These are phyloP conservation scores for Conus canariensis DNA, from an alignment of 2,888 invertebrate species.

Conservation along the genomic window DNA sequence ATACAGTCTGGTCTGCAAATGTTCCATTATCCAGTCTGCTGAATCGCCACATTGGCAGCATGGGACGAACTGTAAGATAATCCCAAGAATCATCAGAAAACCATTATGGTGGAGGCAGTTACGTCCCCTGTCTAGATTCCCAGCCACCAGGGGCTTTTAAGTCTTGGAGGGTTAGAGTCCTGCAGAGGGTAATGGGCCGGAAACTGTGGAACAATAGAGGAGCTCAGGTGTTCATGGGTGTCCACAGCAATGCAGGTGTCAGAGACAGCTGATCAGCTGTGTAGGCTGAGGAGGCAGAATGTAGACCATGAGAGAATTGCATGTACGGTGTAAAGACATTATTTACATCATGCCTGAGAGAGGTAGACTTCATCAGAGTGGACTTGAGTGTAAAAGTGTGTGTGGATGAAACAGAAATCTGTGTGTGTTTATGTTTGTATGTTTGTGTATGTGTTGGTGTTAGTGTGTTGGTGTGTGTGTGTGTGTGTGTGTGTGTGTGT, in stretches of 20 bases:
- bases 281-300: not conserved
- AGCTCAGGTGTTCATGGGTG: not conserved
- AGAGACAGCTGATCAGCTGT: not conserved
- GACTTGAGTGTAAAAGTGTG: too few relatives aligned
- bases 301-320: not conserved
- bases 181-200: conserved; percentile 1
- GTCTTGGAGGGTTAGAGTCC: not conserved
- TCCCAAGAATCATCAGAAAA: not conserved
- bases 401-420: too few relatives aligned
- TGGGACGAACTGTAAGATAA: conserved; percentile 3
- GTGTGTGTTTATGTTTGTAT: too few relatives aligned
- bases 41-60: not conserved
- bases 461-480: too few relatives aligned
- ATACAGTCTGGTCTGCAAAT: not conserved
- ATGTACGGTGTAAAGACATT: not conserved
- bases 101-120: not conserved
- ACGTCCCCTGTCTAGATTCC: not conserved
- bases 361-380: too few relatives aligned
- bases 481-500: too few relatives aligned
- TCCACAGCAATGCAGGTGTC: not conserved
- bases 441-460: too few relatives aligned
- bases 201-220: conserved; percentile 14
- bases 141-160: not conserved
- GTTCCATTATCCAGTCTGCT: not conserved
- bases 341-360: not conserved